Evolutionary conservation across 2,888 invertebrate species (phyloP), one percentile per base, ranked within the genome.

Genomic region (Idaea straminata): DNA sequence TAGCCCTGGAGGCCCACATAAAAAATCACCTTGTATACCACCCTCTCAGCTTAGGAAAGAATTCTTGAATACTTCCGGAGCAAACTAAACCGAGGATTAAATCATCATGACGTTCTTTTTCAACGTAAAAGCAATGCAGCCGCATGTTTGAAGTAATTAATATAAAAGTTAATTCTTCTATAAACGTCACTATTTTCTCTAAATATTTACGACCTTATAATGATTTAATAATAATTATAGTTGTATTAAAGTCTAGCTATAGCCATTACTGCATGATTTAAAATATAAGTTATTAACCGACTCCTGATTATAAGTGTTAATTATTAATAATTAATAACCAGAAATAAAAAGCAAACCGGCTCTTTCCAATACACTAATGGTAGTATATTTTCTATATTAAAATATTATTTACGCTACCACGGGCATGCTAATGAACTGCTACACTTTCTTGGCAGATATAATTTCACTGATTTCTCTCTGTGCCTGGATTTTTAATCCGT

Each of bases 401-500:
- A 67, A 66, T 67, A 72, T 69, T 69, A 68, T 69, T 73, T 71
- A 71, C 73, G 73, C 68, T 62, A 66, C 65, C 64, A 65, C 68
- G 71, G 66, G 67, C 71, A 72, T 69, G 66, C 69, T 72, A 74
- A 73, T 73, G 69, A 72, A 72, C 68, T 64, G 63, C 66, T 73
- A 73, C 72, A 73, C 73, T 74, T 74, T 74, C 73, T 74, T 70
- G 68, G 62, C 69, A 69, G 72, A 71, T 72, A 69, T 71, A 67
- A 71, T 74, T 74, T 72, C 72, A 69, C 70, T 62, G 13, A 62
- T 72, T 74, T 72, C 74, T 71, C 72, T 66, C 66, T 58, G 65
- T 68, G 62, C 58, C 66, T 68, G 66, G 63, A 64, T 69, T 70
- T 69, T 65, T 70, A 70, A 72, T 68, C 72, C 66, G 62, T 47